These are phyloP conservation scores for Salmo trutta DNA, from an alignment of 2,797 vertebrate genomes.

Conservation along the genomic window DNA sequence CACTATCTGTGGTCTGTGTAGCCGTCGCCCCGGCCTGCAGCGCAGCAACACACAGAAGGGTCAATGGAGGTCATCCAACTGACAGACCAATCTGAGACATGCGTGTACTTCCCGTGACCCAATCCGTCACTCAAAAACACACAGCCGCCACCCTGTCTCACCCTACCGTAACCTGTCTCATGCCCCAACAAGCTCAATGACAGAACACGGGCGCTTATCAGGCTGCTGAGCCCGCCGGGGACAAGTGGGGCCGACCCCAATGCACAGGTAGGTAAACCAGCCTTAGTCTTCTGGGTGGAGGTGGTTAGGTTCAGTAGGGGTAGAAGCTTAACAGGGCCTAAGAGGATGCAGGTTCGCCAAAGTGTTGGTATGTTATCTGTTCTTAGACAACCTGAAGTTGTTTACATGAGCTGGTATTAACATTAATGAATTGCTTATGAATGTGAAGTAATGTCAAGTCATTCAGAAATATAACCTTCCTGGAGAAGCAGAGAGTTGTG, in stretches of 20 bases:
- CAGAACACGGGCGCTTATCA: constrained; percentile 50
- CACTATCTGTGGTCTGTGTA: not conserved
- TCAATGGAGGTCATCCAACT: not conserved
- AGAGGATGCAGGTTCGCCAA: not conserved
- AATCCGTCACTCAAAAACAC: not conserved
- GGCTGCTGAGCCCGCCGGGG: constrained; percentile 2
- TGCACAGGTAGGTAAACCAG: not conserved
- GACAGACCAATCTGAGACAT: not conserved
- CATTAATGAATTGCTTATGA: not conserved
- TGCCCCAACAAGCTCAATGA: constrained; percentile 52
- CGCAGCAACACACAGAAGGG: not conserved
- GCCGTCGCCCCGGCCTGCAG: not conserved
- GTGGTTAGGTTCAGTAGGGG: not conserved
- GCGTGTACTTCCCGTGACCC: not conserved
- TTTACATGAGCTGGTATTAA: not conserved
- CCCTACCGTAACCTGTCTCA: constrained; percentile 32
- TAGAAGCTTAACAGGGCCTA: no score
- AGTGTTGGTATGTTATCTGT: not conserved
- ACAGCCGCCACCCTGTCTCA: not conserved
- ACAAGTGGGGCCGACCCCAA: not conserved
- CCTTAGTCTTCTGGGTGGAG: not conserved
- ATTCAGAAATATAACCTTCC: not conserved
- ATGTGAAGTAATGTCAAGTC: not conserved
- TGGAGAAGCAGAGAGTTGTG: not conserved
- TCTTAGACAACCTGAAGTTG: not conserved